Evolutionary conservation across 64 coral and sea anemone genomes (phyloP).

Genomic region (Pocillopora damicornis): DNA sequence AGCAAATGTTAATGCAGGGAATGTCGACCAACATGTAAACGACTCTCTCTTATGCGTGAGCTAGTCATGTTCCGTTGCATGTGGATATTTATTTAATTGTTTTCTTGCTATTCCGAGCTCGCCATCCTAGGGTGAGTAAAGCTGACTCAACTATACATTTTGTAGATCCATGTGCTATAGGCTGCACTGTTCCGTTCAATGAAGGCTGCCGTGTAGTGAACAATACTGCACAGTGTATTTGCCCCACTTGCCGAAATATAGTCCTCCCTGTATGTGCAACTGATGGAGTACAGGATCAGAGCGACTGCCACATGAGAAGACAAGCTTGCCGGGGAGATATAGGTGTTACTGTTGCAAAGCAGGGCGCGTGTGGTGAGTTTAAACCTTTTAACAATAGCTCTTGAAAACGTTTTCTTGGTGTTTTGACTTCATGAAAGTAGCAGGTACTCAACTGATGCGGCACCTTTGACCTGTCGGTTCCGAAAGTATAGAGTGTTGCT

Average conservation of each 20-base stretch:
- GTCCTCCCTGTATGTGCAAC: conserved; percentile 8
- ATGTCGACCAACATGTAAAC: too few relatives aligned
- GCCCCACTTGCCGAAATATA: not conserved
- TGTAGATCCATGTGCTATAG: conserved; percentile 6
- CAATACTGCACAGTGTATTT: not conserved
- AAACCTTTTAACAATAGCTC: too few relatives aligned
- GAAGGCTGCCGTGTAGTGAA: conserved; percentile 1
- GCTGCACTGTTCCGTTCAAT: conserved; percentile 11
- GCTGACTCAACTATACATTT: not conserved
- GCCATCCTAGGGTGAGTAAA: not conserved
- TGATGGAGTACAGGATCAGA: conserved; percentile 11
- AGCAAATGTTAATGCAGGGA: too few relatives aligned
- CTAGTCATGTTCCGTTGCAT: not conserved
- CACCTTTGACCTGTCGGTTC: too few relatives aligned
- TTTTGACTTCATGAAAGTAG: too few relatives aligned
- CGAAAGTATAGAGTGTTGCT: too few relatives aligned
- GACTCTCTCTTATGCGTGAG: too few relatives aligned
- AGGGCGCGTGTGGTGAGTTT: conserved; percentile 4
- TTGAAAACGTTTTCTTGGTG: too few relatives aligned
- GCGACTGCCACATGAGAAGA: not conserved
- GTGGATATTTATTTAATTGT: not conserved
- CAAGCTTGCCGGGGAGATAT: conserved; percentile 30
- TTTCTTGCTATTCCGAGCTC: not conserved
- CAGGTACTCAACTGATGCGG: too few relatives aligned
- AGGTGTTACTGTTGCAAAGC: conserved; percentile 17